These are phyloP conservation scores for Rhagium mordax DNA, from an alignment of 2,888 invertebrate species.

Conservation along the genomic window DNA sequence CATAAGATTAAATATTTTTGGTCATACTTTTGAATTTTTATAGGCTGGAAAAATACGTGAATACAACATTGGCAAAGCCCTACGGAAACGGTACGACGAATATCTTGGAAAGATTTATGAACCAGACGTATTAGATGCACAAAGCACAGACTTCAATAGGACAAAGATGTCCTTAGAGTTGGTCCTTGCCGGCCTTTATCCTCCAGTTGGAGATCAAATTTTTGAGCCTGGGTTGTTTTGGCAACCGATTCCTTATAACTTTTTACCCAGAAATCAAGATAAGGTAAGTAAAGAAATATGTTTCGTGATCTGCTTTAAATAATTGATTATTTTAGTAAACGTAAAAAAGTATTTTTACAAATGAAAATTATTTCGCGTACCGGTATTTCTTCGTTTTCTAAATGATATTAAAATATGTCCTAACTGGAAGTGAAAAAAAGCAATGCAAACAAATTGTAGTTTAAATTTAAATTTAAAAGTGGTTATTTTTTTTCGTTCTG, in stretches of 20 bases:
- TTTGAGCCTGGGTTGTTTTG: constrained; percentile 76
- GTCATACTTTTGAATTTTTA: background rate
- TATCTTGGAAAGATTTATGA: constrained; percentile 75
- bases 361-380: too few relatives aligned
- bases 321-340: too few relatives aligned
- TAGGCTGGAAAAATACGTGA: constrained; percentile 57
- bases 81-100: constrained; percentile 75
- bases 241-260: constrained; percentile 85
- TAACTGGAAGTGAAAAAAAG: too few relatives aligned
- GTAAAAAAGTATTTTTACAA: too few relatives aligned
- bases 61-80: constrained; percentile 76
- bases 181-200: constrained; percentile 80
- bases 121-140: constrained; percentile 74
- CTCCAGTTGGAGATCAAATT: constrained; percentile 72
- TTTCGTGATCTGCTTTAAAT: too few relatives aligned
- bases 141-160: constrained; percentile 80
- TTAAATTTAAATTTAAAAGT: too few relatives aligned
- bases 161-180: constrained; percentile 81
- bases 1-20: too few relatives aligned
- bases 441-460: too few relatives aligned
- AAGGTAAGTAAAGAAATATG: constrained; percentile 11
- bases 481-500: too few relatives aligned
- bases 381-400: too few relatives aligned
- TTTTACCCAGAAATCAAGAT: constrained; percentile 68
- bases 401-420: too few relatives aligned